Base-by-base conservation (phyloP, 1,140 invertebrate genomes). In the Vollenhovia emeryi region DNA sequence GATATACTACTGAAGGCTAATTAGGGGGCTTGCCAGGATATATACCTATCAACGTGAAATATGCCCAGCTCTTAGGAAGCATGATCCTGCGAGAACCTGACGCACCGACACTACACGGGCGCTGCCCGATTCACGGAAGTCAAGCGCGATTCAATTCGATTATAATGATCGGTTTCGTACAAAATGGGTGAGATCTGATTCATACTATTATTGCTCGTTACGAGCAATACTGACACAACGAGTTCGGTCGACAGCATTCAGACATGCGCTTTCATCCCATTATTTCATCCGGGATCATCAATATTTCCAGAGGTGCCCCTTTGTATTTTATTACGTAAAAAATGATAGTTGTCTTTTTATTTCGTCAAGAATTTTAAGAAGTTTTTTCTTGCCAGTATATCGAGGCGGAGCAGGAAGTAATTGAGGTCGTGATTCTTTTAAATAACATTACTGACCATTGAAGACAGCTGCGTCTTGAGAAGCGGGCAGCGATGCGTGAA, bases 141-240 rank as follows among this genome's bases (percentile, higher is more conserved):
- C n/a, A 55, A 84, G 68, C 74, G 69, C 74, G 83, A 74, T 87
- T 84, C 87, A 82, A 71, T 86, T 87, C 71, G 68, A 85, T 85
- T 76, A 52, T 89, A 90, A 90, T 82, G 83, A 90, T 86, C 40
- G 59, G 57, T 84, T 75, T 71, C 21, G 64, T 6, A 30, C 45
- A 71, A 75, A 87, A 88, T 68, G 62, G 59, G 69, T 36, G 48
- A 68, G 64, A 86, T 89, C 60, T 62, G 64, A 69, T 52, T 84
- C 15, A 52, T 60, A 24, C 45, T 84, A 79, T 90, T 83, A 89
- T 79, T 83, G 89, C 75, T 69, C 73, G 83, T 73, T 88, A 89
- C 4, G 62, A 66, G 62, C 21, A 66, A 66, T 45, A 86, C 90
- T 91, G 87, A 90, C 89, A 89, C 62, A 84, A 87, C 69, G 30